Percentiles rank a stretch among this genome's conserved stretches.
These are phyloP conservation scores for Ptychoptera albimana DNA, from an alignment of 2,888 invertebrate genomes.

Conservation along the genomic window DNA sequence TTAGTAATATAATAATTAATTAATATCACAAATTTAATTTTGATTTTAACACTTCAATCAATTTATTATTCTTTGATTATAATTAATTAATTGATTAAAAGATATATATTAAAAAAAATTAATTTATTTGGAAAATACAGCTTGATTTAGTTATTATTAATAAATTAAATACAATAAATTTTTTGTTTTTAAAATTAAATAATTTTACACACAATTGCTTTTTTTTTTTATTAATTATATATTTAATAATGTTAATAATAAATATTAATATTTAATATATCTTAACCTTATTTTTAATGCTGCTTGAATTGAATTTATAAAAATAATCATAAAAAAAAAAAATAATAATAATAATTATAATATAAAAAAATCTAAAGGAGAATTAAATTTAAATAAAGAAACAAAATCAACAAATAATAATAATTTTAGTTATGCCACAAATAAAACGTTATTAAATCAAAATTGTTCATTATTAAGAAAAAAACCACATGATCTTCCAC, in stretches of 20 bases:
- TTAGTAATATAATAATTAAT: background rate
- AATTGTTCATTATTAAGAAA: slow-evolving; percentile 30
- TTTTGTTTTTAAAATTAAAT: background rate
- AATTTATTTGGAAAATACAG: too few relatives aligned
- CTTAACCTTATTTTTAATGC: background rate
- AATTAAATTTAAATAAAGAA: background rate
- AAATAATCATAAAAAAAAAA: background rate
- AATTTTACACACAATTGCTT: background rate
- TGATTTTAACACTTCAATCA: too few relatives aligned
- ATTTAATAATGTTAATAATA: background rate
- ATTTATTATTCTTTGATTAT: too few relatives aligned
- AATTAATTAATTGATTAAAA: too few relatives aligned
- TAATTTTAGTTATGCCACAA: slow-evolving; percentile 30
- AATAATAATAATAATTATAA: background rate
- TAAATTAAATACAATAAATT: too few relatives aligned
- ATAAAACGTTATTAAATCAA: slow-evolving; percentile 28
- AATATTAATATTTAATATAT: too few relatives aligned
- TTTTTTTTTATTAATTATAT: background rate
- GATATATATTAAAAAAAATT: too few relatives aligned
- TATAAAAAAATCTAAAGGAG: background rate
- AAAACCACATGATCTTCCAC: slow-evolving; percentile 30
- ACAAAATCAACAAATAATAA: slow-evolving; percentile 4
- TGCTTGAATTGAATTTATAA: background rate
- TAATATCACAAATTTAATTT: too few relatives aligned
- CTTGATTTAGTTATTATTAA: too few relatives aligned